Base-by-base conservation (phyloP, 35 echinoderm and acorn worm species). In the Ophioderma brevispina region DNA sequence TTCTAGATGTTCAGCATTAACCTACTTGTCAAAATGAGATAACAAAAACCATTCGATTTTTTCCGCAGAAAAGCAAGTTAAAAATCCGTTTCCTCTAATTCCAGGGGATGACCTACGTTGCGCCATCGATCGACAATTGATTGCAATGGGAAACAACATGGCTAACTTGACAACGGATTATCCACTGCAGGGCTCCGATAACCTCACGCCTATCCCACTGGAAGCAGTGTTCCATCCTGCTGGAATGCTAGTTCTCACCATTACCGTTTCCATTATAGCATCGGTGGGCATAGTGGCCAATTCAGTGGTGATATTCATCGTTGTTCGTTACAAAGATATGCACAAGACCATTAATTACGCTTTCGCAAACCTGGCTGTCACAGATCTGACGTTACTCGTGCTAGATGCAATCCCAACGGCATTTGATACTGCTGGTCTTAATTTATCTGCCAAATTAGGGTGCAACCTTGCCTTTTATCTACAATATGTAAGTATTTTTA, bases 281-380 rank as follows among this genome's bases (percentile, higher is more conserved):
- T 46, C 76, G 0, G 34, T 84, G 14, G 92, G 92, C n/a, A 42
- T 94, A 25, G 64, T 89, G 13, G 92, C 87, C 28, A 94, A 94
- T 64, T 31, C 77, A 0, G 46, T 84, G 13, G 92, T 94, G 42
- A 46, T 94, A 15, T 80, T 94, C 35, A 85, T 94, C 28, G 81
- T 89, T 8, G 40, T 89, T 25, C 42, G 87, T 34, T 94, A 79
- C 76, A 89, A 78, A 34, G 92, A 96, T 52, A 96, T 96, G 94
- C 90, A 92, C 37, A 96, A 86, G 32, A 78, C 89, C 4, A 89
- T 96, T 76, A 96, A 96, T 77, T 91, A 92, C 33, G 92, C 94
- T 1, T 96, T 96, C 36, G 94, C 86, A 18, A 96, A 96, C 41
- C 90, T 96, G 37, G 94, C 94, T 23, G 64, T 96, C 28, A 76